Base-by-base conservation (phyloP, 2,797 vertebrate genomes). In the Pangasius macronema region DNA sequence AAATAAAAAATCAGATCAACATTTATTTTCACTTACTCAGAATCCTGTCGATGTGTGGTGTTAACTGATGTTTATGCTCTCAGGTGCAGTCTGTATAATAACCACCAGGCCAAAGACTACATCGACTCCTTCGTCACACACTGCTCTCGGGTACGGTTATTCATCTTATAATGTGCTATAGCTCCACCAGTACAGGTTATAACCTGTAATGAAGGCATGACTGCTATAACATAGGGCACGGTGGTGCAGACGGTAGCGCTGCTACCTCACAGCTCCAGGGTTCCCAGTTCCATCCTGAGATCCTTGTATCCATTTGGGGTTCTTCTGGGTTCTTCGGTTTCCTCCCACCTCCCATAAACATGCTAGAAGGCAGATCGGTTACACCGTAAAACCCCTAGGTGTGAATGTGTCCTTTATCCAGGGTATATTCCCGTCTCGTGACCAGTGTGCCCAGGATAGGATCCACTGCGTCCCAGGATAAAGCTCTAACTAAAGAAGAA, bases 121-220 rank as follows among this genome's bases (percentile, higher is more conserved):
- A 98, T 99, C 70, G 99, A 99, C 93, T 99, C 98, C 59, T 99
- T 99, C 93, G 97, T 99, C 88, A 98, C 98, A 36, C 99, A 99
- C 89, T 99, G 98, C 88, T 97, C 98, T 89, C 96, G 99, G 95
- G 99, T 99, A 96, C 89, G 97, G 84, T 30, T 33, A 33, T 80
- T 70, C 42, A 27, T 77, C 14, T 51, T 5, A 49, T 13, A 33
- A 63, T 39, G 22, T 20, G 18, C 22, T 39, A 24, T 61, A 51
- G 72, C 3, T n/a, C 0, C 8, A 80, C 8, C 3, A 49, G 33
- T 24, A 16, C 18, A 0, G 27, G 22, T n/a, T 39, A 30, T 4
- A 61, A 76, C 5, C 49, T 83, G 22, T 70, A 51, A 55, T 36
- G 39, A 33, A n/a, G n/a, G 30, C 8, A 36, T 53, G 16, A n/a